phyloP scores from a whole-genome alignment of 2,888 invertebrate genomes.

The Criorhina ranunculi region DNA sequence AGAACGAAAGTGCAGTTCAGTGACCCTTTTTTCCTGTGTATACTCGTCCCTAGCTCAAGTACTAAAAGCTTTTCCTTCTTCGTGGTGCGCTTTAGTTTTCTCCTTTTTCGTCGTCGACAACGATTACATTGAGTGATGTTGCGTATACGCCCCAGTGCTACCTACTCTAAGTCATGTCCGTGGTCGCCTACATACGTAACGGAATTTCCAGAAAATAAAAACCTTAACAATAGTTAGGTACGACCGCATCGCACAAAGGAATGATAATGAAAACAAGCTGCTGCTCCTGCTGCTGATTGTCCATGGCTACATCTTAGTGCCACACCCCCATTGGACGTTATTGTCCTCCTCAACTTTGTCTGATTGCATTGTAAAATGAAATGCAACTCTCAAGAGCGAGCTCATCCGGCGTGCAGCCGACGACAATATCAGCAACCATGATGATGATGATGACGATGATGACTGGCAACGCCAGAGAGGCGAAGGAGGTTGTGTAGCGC shows the following conservation, averaged over 20 bases:
- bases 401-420: conserved; percentile 65
- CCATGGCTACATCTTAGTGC: conserved; percentile 31
- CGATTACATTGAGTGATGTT: conserved; percentile 59
- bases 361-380: conserved; percentile 49
- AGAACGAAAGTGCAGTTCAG: conserved; percentile 64
- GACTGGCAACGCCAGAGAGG: conserved; percentile 18
- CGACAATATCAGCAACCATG: conserved; percentile 27
- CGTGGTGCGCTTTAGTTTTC: conserved; percentile 48
- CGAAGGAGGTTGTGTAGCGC: conserved; percentile 46
- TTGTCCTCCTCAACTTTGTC: conserved; percentile 16
- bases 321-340: conserved; percentile 48
- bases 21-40: conserved; percentile 55
- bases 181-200: conserved; percentile 20
- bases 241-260: conserved; percentile 8
- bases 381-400: conserved; percentile 49
- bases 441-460: conserved; percentile 20
- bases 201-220: conserved; percentile 45
- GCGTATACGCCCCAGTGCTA: conserved; percentile 68
- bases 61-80: conserved; percentile 39
- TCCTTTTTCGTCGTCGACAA: conserved; percentile 14
- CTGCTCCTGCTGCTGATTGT: conserved; percentile 6
- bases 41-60: conserved; percentile 25
- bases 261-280: conserved; percentile 47
- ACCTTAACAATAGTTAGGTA: conserved; percentile 36
- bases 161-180: background rate